Evolutionary conservation across 2,113 vertebrate species (phyloP).

Genomic region (Channa maculata): DNA sequence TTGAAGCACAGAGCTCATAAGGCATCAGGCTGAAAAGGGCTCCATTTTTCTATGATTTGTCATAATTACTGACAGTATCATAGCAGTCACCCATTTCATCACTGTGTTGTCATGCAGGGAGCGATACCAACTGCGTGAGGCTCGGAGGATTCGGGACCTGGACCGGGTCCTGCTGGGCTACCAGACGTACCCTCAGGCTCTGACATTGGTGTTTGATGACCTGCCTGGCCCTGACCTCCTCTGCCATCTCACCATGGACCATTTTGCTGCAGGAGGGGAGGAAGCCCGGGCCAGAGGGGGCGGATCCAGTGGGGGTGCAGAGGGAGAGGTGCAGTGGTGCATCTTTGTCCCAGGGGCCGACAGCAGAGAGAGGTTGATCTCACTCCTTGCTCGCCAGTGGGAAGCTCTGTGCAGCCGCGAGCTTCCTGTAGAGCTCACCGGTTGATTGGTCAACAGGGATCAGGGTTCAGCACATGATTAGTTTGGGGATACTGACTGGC

Average conservation of each 20-base stretch:
- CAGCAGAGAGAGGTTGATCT: conserved; percentile 94
- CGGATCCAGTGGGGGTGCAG: conserved; percentile 64
- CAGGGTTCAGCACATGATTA: neutral
- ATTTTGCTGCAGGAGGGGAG: conserved; percentile 85
- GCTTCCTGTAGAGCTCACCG: conserved; percentile 94
- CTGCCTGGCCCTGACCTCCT: conserved; percentile 92
- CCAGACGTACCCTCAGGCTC: conserved; percentile 94
- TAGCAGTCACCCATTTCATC: neutral
- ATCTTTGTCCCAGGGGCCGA: conserved; percentile 94
- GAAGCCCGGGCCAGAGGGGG: conserved; percentile 45
- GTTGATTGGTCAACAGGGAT: conserved; percentile 68
- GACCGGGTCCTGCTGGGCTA: conserved; percentile 96
- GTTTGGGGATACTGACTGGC: neutral
- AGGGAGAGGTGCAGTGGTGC: conserved; percentile 93
- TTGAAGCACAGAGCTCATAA: too few relatives aligned
- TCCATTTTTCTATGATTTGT: too few relatives aligned
- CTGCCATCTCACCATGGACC: conserved; percentile 93
- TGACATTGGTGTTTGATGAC: conserved; percentile 97
- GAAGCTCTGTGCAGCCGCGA: conserved; percentile 94
- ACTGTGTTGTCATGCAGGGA: conserved; percentile 79
- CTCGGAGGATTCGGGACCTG: conserved; percentile 92
- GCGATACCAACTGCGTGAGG: conserved; percentile 91
- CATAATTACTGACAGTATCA: neutral
- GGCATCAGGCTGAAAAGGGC: too few relatives aligned
- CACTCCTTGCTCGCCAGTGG: conserved; percentile 95